Evolutionary conservation across 2,888 invertebrate species (phyloP).

Genomic region (Hirtodrosophila confusa): DNA sequence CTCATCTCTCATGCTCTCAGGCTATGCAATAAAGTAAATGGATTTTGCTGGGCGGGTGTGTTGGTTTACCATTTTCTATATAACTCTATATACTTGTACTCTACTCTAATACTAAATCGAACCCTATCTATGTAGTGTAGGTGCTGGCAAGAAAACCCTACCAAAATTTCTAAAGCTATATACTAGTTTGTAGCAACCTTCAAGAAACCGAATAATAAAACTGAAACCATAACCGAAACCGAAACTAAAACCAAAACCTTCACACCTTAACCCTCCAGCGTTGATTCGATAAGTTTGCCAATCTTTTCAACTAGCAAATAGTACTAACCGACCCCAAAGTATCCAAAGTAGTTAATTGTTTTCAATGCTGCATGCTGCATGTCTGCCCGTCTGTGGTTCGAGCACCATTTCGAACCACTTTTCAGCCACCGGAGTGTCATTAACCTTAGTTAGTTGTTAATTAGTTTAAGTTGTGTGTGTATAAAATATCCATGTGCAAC

Average conservation of each 20-base stretch:
- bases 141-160: conserved; percentile 26
- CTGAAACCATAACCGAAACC: conserved; percentile 12
- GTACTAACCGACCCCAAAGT: conserved; percentile 26
- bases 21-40: conserved; percentile 54
- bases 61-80: conserved; percentile 60
- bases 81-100: conserved; percentile 48
- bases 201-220: conserved; percentile 9
- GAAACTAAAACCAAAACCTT: conserved; percentile 23
- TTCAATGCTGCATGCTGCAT: conserved; percentile 46
- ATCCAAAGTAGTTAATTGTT: conserved; percentile 36
- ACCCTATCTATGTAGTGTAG: conserved; percentile 42
- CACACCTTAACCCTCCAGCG: conserved; percentile 44
- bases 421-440: conserved; percentile 11
- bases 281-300: conserved; percentile 46
- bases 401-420: not conserved
- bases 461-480: conserved; percentile 19
- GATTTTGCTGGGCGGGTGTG: conserved; percentile 75
- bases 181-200: conserved; percentile 41
- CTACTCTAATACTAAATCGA: conserved; percentile 29
- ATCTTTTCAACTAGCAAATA: conserved; percentile 1
- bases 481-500: conserved; percentile 8
- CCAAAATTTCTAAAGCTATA: conserved; percentile 19
- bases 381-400: conserved; percentile 27
- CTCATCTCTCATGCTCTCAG: conserved; percentile 72
- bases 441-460: conserved; percentile 32